Evolutionary conservation across 2,888 invertebrate genomes (phyloP).

Genomic region (Himalopsyche tibetana): DNA sequence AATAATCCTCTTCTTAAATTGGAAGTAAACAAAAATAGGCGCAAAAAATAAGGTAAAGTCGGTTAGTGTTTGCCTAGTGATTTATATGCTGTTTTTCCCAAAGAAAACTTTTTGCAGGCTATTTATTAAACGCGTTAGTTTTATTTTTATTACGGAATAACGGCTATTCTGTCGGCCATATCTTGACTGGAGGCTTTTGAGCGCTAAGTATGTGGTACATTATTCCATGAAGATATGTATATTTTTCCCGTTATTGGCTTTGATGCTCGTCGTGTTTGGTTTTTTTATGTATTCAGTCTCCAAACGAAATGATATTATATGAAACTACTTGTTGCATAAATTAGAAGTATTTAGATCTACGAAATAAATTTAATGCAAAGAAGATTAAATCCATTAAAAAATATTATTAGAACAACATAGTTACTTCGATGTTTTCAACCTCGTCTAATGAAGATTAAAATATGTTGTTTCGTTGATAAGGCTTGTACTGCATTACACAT

Average conservation of each 20-base stretch:
- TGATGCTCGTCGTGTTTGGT: too few relatives aligned
- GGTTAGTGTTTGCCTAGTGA: conserved; percentile 43
- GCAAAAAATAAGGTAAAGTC: conserved; percentile 43
- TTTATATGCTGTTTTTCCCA: conserved; percentile 46
- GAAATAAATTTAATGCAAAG: too few relatives aligned
- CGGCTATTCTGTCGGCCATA: not conserved
- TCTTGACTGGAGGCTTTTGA: conserved; percentile 21
- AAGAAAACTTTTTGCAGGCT: conserved; percentile 33
- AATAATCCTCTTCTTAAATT: conserved; percentile 45
- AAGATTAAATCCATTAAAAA: too few relatives aligned
- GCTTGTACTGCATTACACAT: too few relatives aligned
- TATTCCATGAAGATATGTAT: conserved; percentile 2
- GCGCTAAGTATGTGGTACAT: conserved; percentile 7
- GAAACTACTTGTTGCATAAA: too few relatives aligned
- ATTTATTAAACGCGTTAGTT: conserved; percentile 46
- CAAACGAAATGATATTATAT: too few relatives aligned
- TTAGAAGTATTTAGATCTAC: too few relatives aligned
- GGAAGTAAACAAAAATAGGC: conserved; percentile 42
- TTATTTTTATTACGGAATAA: conserved; percentile 44
- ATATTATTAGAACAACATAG: too few relatives aligned
- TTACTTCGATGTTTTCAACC: too few relatives aligned
- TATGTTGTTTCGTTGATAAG: too few relatives aligned
- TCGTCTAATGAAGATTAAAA: too few relatives aligned
- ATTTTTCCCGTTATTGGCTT: conserved; percentile 1
- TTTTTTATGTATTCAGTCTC: too few relatives aligned